Evolutionary conservation across 2,888 invertebrate genomes (phyloP).

Genomic region (Dromius quadrimaculatus): DNA sequence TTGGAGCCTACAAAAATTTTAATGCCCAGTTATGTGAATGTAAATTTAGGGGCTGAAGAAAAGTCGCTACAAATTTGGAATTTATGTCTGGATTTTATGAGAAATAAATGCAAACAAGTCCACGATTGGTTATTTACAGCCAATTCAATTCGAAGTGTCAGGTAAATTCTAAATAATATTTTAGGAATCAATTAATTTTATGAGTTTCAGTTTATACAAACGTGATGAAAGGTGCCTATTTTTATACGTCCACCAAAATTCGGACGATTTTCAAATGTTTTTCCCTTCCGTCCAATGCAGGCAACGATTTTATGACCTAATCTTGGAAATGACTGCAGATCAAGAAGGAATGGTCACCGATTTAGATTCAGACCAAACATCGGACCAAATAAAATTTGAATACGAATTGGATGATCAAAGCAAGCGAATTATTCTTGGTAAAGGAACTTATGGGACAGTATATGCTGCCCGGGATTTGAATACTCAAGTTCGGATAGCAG

Average conservation of each 20-base stretch:
- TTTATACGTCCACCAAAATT: conserved; percentile 97
- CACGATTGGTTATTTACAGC: conserved; percentile 96
- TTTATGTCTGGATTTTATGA: conserved; percentile 83
- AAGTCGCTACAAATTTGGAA: conserved; percentile 92
- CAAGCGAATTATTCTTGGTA: conserved; percentile 87
- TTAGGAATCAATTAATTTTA: conserved; percentile 55
- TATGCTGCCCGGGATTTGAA: conserved; percentile 94
- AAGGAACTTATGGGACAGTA: conserved; percentile 96
- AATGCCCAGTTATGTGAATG: conserved; percentile 96
- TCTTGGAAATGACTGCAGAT: conserved; percentile 89
- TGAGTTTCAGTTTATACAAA: conserved; percentile 84
- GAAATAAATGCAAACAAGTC: conserved; percentile 83
- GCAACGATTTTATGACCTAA: conserved; percentile 85
- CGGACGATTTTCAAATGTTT: conserved; percentile 98
- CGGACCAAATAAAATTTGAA: conserved; percentile 87
- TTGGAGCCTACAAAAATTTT: conserved; percentile 92
- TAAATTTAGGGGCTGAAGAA: conserved; percentile 94
- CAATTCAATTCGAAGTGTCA: conserved; percentile 86
- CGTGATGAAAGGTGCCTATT: conserved; percentile 96
- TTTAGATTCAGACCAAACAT: conserved; percentile 80
- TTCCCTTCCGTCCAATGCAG: conserved; percentile 89
- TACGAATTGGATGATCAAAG: conserved; percentile 95
- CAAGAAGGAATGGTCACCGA: conserved; percentile 83
- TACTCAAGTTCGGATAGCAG: conserved; percentile 94
- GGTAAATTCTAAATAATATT: conserved; percentile 16